Evolutionary conservation across 2,113 vertebrate genomes (phyloP), one percentile per base, ranked within the genome.

Genomic region (Trogon melanurus): DNA sequence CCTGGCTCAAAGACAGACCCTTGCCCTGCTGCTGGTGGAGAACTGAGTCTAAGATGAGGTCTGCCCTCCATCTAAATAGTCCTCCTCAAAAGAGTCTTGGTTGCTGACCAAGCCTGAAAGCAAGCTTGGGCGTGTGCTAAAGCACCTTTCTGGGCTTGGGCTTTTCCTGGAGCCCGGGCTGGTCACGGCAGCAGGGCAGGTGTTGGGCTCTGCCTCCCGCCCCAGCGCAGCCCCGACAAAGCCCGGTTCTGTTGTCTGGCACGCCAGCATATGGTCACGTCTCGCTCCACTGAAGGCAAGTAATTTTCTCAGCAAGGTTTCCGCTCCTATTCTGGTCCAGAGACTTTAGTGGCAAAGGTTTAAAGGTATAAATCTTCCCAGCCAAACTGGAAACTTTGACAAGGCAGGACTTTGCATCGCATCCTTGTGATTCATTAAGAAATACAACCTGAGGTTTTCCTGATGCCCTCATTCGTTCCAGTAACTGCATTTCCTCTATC

Each of bases 271-370:
- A 2, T 15, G 1, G 27, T 60, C 71, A 73, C 45, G 82, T 90
- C 78, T 95, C 30, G 25, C 91, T 81, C 79, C 61, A 6, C 3
- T 84, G 88, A 44, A 80, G 64, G 29, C 7, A 1, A 81, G 91
- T 80, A 12, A 81, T 95, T 88, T 84, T 79, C 79, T 76, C 88
- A 87, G 91, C 74, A 69, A 74, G 57, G 26, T 72, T 92, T 58
- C 54, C 12, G 3, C 41, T 83, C 91, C 88, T 65, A 20, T 50
- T 53, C 66, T 62, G 58, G 15, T 57, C 45, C 74, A 48, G 62
- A 92, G 66, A 4, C 30, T 93, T 54, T 15, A 65, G 22, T 10
- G 26, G 85, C 45, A 73, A 61, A 87, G 45, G 4, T 60, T 82
- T 38, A 47, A 61, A 44, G 70, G 32, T 26, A 29, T 20, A 90